Base-by-base conservation (phyloP, 1,140 invertebrate genomes). In the Calephelis virginiensis region DNA sequence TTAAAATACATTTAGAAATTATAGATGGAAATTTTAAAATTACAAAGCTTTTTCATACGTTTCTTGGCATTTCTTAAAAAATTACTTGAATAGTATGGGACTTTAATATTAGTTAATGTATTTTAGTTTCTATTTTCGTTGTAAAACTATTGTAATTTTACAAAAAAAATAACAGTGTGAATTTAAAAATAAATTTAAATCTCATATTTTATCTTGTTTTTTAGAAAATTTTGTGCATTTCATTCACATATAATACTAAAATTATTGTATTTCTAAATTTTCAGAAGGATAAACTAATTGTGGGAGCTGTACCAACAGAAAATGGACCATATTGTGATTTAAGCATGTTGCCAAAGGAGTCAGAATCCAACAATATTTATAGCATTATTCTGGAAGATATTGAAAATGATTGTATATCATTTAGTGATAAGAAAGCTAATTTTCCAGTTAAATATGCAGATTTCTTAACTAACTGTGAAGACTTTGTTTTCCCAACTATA, bases 311-410 rank as follows among this genome's bases (percentile, higher is more conserved):
- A 53, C 88, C 88, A 50, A 86, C 84, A 63, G 70, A 80, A 79
- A 75, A 86, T 80, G 88, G 88, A 56, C 86, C 86, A n/a, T 87
- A 72, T 67, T 89, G 85, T 80, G 80, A 83, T 67, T n/a, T 72
- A 11, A 78, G 62, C 49, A 75, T 82, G 38, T 66, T 48, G 64
- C 60, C 9, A 67, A 68, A 69, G 71, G 76, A 37, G 53, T 38
- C 64, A 38, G 77, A 37, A 60, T 40, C 64, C 37, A 79, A 80
- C 67, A 77, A 79, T 63, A 46, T 66, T 48, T 77, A 72, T 63
- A 68, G 76, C 38, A 74, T 83, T 38, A 69, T 76, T 48, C 47
- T 77, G 50, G 82, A 90, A 65, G 82, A 86, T 71, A 85, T 85
- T 68, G 87, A 87, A 69, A 83, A 85, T 81, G 85, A 88, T 13